Conservation (phyloP, 2,888 invertebrate genomes). For the Pandemis cinnamomeana region DNA sequence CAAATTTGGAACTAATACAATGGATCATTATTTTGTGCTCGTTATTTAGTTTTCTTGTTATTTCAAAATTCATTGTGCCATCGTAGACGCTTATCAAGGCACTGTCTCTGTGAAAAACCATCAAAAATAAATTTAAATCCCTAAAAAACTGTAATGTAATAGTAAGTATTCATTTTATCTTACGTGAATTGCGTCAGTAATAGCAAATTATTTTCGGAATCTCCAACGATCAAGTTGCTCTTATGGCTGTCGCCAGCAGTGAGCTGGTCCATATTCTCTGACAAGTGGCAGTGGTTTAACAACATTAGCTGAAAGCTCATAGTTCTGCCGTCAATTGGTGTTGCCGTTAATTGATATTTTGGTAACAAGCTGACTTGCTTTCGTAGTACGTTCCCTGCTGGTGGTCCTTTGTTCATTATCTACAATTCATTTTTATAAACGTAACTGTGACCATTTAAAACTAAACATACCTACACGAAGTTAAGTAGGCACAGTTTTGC, state of each 20-base stretch:
- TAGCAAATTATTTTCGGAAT: conserved; percentile 86
- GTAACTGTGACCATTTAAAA: no score
- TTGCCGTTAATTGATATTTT: conserved; percentile 81
- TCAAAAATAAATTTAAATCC: no score
- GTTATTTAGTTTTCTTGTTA: conserved; percentile 68
- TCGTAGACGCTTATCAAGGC: conserved; percentile 75
- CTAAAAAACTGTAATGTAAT: neutral
- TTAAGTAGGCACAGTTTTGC: neutral
- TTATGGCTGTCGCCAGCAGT: conserved; percentile 82
- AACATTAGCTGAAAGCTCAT: conserved; percentile 66
- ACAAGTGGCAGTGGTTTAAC: conserved; percentile 74
- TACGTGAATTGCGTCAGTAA: conserved; percentile 84
- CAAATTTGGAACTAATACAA: conserved; percentile 85
- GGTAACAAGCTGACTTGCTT: conserved; percentile 87
- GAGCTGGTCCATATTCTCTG: conserved; percentile 68
- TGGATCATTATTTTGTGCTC: conserved; percentile 80
- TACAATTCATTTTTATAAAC: conserved; percentile 52
- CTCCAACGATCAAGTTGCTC: conserved; percentile 86
- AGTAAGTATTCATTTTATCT: conserved; percentile 46
- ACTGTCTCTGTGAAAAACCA: conserved; percentile 64
- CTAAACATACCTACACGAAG: neutral
- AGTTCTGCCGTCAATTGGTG: conserved; percentile 62
- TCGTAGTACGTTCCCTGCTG: conserved; percentile 88
- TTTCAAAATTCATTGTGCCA: conserved; percentile 69
- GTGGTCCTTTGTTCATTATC: conserved; percentile 90